Percentiles rank a stretch among this genome's conserved stretches.
phyloP scores from a whole-genome alignment of 2,888 invertebrate species.

The Phasia obesa region DNA sequence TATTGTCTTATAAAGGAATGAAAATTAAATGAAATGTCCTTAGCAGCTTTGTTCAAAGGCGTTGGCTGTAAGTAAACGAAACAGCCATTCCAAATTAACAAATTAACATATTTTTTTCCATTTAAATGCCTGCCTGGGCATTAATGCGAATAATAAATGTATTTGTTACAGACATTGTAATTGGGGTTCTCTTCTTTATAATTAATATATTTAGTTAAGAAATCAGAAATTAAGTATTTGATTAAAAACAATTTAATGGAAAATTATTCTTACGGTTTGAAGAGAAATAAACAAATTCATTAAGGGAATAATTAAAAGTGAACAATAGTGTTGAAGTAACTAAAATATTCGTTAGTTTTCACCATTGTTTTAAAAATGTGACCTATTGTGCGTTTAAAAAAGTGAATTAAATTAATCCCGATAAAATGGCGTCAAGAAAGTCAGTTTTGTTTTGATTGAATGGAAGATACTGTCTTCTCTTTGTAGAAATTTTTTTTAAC shows the following conservation, averaged over 20 bases:
- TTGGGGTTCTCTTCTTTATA: constrained; percentile 1
- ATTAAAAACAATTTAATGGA: not conserved
- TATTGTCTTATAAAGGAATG: constrained; percentile 23
- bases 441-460: too few relatives aligned
- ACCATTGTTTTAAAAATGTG: too few relatives aligned
- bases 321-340: not conserved
- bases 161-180: constrained; percentile 17
- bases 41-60: constrained; percentile 39
- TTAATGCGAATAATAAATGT: constrained; percentile 20
- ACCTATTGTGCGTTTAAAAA: too few relatives aligned
- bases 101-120: constrained; percentile 6
- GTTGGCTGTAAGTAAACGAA: constrained; percentile 21
- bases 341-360: not conserved
- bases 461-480: too few relatives aligned
- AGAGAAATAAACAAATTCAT: not conserved
- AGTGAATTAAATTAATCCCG: too few relatives aligned
- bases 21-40: constrained; percentile 53
- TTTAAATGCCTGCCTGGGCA: constrained; percentile 4
- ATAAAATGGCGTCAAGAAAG: too few relatives aligned
- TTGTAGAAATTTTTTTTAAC: too few relatives aligned
- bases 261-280: not conserved
- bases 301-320: not conserved
- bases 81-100: constrained; percentile 4
- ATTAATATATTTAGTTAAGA: not conserved
- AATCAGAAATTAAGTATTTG: not conserved